Evolutionary conservation across 1,140 invertebrate genomes (phyloP).

Genomic region (Monomorium pharaonis): DNA sequence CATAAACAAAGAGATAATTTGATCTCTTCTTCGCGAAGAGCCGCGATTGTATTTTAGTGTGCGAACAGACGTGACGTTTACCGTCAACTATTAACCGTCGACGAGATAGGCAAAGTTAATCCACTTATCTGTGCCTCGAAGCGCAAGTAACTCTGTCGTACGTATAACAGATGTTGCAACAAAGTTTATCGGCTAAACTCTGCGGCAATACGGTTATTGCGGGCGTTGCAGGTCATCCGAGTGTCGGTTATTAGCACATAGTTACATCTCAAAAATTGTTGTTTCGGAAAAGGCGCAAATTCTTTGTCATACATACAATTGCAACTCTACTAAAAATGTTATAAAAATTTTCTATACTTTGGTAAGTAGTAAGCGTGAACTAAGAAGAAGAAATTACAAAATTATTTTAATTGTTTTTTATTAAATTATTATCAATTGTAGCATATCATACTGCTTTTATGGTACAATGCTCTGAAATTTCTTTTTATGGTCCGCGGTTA

Average conservation of each 20-base stretch:
- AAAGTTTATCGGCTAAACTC: conserved; percentile 68
- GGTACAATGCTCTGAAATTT: no score
- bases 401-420: no score
- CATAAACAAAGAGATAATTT: background rate
- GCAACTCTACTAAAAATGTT: background rate
- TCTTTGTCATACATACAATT: conserved; percentile 29
- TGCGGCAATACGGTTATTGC: conserved; percentile 66
- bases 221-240: conserved; percentile 39
- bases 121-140: conserved; percentile 70
- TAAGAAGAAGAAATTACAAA: no score
- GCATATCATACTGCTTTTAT: no score
- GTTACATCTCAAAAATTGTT: conserved; percentile 25
- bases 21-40: background rate
- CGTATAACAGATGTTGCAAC: conserved; percentile 68
- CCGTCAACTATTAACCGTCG: conserved; percentile 57
- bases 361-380: no score
- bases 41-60: conserved; percentile 11
- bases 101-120: conserved; percentile 72
- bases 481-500: no score
- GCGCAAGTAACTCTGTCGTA: conserved; percentile 65
- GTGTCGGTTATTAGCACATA: conserved; percentile 49
- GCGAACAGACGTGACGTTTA: conserved; percentile 47
- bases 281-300: background rate
- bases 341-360: no score
- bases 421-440: no score